Conservation (phyloP, 1,140 invertebrate genomes). For the Drosophila pachea region DNA sequence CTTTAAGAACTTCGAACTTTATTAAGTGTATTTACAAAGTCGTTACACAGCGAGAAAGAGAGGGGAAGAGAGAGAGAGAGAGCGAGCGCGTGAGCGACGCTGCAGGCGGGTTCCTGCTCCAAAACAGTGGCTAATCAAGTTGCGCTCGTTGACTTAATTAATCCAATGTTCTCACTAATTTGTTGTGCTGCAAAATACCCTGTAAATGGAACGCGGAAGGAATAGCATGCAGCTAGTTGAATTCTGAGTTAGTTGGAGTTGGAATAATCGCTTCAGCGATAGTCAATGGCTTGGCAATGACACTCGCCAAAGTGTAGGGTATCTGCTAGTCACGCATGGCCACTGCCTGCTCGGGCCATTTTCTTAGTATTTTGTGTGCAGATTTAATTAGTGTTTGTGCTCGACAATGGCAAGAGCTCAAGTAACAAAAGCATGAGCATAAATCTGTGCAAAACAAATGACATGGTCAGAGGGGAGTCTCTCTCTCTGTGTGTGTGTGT, state of each 20-base stretch:
- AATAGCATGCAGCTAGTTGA: neutral
- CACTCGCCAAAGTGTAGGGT: neutral
- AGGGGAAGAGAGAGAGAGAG: too few relatives aligned
- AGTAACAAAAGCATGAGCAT: slow-evolving; percentile 50
- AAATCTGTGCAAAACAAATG: slow-evolving; percentile 64
- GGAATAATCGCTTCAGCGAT: too few relatives aligned
- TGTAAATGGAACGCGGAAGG: neutral
- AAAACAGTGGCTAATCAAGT: slow-evolving; percentile 54
- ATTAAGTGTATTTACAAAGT: slow-evolving; percentile 29
- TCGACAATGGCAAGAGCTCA: slow-evolving; percentile 41
- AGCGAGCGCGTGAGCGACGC: too few relatives aligned
- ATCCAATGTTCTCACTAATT: slow-evolving; percentile 56
- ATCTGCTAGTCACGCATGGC: neutral
- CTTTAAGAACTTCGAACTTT: slow-evolving; percentile 5
- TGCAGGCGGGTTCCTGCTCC: neutral
- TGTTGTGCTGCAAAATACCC: slow-evolving; percentile 34
- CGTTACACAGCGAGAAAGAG: slow-evolving; percentile 1
- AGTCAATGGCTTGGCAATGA: too few relatives aligned
- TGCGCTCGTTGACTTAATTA: slow-evolving; percentile 62
- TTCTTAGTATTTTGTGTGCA: slow-evolving; percentile 18
- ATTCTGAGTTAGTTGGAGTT: too few relatives aligned
- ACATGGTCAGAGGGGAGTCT: slow-evolving; percentile 5
- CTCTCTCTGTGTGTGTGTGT: slow-evolving; percentile 6
- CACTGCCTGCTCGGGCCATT: neutral
- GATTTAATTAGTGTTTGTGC: slow-evolving; percentile 64